Evolutionary conservation across 2,888 invertebrate species (phyloP), one percentile per base, ranked within the genome.

Genomic region (Eupelmus urozonus): DNA sequence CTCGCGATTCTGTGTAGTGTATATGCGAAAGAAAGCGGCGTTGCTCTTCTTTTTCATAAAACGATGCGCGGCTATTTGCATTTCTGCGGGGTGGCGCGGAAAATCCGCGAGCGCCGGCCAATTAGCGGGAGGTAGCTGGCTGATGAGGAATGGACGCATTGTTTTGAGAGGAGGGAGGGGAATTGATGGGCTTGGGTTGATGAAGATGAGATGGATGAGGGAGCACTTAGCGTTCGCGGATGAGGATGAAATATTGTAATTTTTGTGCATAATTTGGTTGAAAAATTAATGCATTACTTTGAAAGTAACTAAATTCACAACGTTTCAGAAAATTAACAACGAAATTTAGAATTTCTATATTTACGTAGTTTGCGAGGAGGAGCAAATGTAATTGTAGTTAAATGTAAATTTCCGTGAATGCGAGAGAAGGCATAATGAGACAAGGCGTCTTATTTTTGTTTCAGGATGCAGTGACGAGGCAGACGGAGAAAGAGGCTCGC

Each of bases 401-500:
- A 53, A 53, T 20, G 16, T 59, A 59, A 29, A 34, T 27, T 57
- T 57, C 34, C 1, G 18, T 60, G 40, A 40, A n/a, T n/a, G n/a
- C n/a, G n/a, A n/a, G 20, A 40, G 18, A 29, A 29, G 27, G n/a
- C 18, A n/a, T 60, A 60, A 34, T 65, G 18, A 42, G 45, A 45
- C 3, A 11, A 23, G 11, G 27, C 16, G n/a, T 76, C 11, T 76
- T 25, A 20, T 72, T 81, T 82, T 57, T 85, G 85, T 89, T 89
- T 59, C 85, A 89, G 89, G 81, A 88, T 88, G 88, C 85, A 85
- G 82, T 89, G 88, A 88, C 82, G 81, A 83, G 83, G 81, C 82
- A 81, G 84, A 81, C 82, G 82, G 81, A 75, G 65, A 72, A 62
- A 59, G 69, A 72, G 84, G 83, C 83, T 87, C 87, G 89, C 87